These are phyloP conservation scores for Osedax fenrisi DNA, from an alignment of 2,888 invertebrate genomes.

Conservation along the genomic window DNA sequence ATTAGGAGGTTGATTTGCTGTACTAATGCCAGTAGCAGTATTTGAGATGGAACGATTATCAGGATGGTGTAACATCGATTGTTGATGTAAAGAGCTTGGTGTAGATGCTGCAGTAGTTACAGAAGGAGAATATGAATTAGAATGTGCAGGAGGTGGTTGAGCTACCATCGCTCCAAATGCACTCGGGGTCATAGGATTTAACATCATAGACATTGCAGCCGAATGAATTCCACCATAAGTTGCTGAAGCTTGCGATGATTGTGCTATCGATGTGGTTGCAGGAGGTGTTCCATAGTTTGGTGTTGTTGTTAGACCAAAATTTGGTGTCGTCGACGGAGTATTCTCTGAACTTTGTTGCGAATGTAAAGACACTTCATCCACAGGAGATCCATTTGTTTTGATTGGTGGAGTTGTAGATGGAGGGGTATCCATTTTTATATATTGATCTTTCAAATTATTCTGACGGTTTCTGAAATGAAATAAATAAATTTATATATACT, in stretches of 20 bases:
- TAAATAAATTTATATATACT: background rate
- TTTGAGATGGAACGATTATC: conserved; percentile 2
- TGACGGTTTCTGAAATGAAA: background rate
- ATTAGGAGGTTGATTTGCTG: background rate
- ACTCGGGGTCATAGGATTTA: background rate
- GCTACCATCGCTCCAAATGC: conserved; percentile 15
- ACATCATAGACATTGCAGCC: background rate
- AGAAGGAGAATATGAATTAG: conserved; percentile 10
- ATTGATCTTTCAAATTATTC: no score
- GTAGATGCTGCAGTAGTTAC: background rate
- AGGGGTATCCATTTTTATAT: background rate
- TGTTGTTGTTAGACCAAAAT: background rate
- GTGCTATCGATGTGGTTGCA: background rate
- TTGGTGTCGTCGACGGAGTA: background rate
- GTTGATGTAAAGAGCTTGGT: background rate
- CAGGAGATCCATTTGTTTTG: background rate
- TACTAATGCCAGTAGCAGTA: background rate
- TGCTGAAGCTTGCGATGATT: background rate
- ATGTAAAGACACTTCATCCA: background rate
- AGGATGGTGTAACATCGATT: background rate
- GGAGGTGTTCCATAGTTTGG: no score
- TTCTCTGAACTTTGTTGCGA: background rate
- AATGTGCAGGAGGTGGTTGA: conserved; percentile 29
- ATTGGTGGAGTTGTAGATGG: background rate
- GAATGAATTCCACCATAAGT: background rate